Evolutionary conservation across 2,888 invertebrate species (phyloP).

Genomic region (Orthonevra nobilis): DNA sequence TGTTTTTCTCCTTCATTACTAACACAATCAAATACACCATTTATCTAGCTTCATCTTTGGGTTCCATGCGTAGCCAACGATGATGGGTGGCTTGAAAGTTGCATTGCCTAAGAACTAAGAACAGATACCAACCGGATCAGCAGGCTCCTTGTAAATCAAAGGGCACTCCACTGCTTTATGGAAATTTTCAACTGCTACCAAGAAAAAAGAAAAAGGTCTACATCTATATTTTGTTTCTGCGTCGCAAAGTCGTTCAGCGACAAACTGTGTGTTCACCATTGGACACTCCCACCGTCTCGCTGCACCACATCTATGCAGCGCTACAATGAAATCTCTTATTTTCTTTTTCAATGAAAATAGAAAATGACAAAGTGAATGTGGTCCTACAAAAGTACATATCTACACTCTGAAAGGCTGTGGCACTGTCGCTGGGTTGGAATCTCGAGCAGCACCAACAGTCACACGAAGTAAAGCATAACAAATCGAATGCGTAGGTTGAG

Average conservation of each 20-base stretch:
- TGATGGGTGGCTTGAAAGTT: constrained; percentile 45
- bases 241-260: constrained; percentile 41
- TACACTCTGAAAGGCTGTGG: constrained; percentile 14
- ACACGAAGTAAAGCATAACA: constrained; percentile 63
- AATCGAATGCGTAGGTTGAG: constrained; percentile 68
- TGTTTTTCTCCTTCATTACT: no score
- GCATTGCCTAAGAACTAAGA: constrained; percentile 9
- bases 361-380: constrained; percentile 49
- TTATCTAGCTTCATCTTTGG: no score
- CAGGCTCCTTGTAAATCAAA: constrained; percentile 37
- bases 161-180: constrained; percentile 60
- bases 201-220: background rate
- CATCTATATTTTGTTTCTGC: constrained; percentile 24
- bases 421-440: constrained; percentile 24
- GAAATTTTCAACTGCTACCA: constrained; percentile 57
- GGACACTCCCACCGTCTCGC: constrained; percentile 10
- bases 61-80: constrained; percentile 17
- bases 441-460: constrained; percentile 20
- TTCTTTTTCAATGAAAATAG: constrained; percentile 25
- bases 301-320: background rate
- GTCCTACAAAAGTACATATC: constrained; percentile 30
- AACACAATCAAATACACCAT: no score
- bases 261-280: constrained; percentile 32
- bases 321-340: constrained; percentile 19
- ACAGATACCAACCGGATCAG: constrained; percentile 43